Conservation (phyloP, 2,888 invertebrate species). For the Philereme transversata region DNA sequence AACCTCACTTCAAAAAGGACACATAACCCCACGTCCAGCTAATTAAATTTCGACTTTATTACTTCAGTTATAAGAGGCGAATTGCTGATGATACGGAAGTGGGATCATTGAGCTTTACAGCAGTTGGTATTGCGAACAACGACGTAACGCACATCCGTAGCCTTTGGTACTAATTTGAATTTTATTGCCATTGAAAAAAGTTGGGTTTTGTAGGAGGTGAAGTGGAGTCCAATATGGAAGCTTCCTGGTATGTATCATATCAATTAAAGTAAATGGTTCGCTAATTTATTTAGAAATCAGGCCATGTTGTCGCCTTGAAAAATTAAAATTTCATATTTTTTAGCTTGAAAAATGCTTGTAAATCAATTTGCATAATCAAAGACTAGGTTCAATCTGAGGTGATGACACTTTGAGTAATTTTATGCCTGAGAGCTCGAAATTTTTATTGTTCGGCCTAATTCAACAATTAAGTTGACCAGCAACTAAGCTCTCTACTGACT, state of each 20-base stretch:
- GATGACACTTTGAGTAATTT: no score
- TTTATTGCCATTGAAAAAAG: conserved; percentile 34
- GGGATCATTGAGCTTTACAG: conserved; percentile 80
- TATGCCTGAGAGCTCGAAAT: no score
- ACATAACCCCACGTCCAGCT: conserved; percentile 42
- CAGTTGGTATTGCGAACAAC: conserved; percentile 57
- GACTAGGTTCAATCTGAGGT: no score
- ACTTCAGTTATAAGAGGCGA: conserved; percentile 41
- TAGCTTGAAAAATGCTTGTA: no score
- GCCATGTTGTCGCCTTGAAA: conserved; percentile 25
- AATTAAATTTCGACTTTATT: conserved; percentile 50
- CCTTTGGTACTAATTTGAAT: conserved; percentile 34
- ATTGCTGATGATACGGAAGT: conserved; percentile 54
- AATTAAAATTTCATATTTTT: no score
- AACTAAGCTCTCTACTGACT: no score
- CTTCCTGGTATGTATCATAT: conserved; percentile 78
- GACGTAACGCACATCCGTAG: conserved; percentile 44
- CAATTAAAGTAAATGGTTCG: conserved; percentile 73
- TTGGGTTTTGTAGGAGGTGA: conserved; percentile 39
- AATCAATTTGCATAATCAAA: no score
- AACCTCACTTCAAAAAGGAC: conserved; percentile 45
- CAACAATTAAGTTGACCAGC: no score
- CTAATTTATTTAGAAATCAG: conserved; percentile 77
- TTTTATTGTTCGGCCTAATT: no score
- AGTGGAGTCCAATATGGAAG: conserved; percentile 62